These are phyloP conservation scores for Enteromius treurensis DNA, from an alignment of 2,797 vertebrate genomes.

Conservation along the genomic window DNA sequence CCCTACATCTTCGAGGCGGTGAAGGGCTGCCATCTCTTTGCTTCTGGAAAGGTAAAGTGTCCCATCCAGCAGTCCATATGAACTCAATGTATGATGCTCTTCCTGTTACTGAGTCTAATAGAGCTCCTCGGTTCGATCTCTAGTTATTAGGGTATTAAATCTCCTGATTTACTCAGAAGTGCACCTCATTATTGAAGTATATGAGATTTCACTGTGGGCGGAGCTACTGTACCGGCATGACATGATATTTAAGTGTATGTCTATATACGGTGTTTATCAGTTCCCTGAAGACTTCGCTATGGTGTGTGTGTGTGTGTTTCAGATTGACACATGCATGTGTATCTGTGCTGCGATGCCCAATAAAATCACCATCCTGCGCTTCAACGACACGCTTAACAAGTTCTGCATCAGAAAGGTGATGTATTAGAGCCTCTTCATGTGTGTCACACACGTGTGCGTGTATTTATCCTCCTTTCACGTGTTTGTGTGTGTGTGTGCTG, in stretches of 20 bases:
- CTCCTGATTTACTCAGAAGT: neutral
- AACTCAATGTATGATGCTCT: neutral
- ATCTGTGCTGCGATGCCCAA: constrained; percentile 96
- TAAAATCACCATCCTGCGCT: constrained; percentile 94
- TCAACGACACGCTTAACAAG: constrained; percentile 94
- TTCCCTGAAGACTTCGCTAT: neutral
- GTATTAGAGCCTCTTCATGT: neutral
- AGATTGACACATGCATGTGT: constrained; percentile 94
- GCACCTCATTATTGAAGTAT: neutral
- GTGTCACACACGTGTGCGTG: too few relatives aligned
- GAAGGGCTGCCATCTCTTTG: constrained; percentile 97
- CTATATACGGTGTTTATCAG: neutral
- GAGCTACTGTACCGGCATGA: neutral
- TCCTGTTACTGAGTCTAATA: neutral
- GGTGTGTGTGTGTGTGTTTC: constrained; percentile 43
- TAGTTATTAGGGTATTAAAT: neutral
- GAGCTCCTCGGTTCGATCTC: neutral
- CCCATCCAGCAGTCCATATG: neutral
- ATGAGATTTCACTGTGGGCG: neutral
- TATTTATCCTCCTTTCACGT: neutral
- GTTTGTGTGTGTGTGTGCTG: neutral
- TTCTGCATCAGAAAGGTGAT: constrained; percentile 96
- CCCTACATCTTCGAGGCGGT: constrained; percentile 94
- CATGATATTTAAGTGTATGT: too few relatives aligned
- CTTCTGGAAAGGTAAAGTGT: constrained; percentile 87